A percentile compares a stretch with the other conserved stretches of the same genome.
Evolutionary conservation across 2,113 vertebrate species (phyloP).

Genomic region (Brienomyrus brachyistius): DNA sequence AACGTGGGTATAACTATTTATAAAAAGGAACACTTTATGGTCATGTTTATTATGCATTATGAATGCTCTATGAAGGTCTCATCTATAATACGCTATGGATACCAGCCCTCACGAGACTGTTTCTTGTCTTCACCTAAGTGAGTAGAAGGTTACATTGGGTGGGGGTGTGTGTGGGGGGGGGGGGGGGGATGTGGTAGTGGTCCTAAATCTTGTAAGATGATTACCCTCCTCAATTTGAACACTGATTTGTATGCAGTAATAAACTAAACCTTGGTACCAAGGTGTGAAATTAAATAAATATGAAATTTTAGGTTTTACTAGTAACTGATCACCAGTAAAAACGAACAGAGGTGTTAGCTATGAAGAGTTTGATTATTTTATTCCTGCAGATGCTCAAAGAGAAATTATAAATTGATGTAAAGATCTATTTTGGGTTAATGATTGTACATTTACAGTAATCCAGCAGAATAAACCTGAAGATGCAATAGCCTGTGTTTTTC

Average conservation of each 20-base stretch:
- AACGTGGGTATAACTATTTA: neutral
- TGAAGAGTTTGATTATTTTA: neutral
- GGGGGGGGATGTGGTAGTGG: no score
- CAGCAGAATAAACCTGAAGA: neutral
- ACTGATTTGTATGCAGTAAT: no score
- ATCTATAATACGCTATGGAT: no score
- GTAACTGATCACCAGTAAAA: neutral
- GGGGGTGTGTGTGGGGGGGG: no score
- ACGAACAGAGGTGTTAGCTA: neutral
- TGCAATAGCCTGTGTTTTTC: neutral
- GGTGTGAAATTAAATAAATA: neutral
- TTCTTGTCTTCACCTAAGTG: no score
- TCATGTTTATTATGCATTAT: neutral
- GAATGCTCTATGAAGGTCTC: no score
- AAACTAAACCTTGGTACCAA: no score
- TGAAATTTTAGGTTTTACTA: neutral
- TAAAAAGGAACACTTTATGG: neutral
- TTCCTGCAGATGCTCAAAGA: no score
- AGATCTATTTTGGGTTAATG: neutral
- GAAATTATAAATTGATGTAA: neutral
- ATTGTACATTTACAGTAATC: neutral
- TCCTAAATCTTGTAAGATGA: no score
- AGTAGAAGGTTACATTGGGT: no score
- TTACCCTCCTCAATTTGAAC: no score
- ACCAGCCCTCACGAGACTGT: no score